Evolutionary conservation across 1,140 invertebrate species (phyloP).

Genomic region (Heliothis virescens): DNA sequence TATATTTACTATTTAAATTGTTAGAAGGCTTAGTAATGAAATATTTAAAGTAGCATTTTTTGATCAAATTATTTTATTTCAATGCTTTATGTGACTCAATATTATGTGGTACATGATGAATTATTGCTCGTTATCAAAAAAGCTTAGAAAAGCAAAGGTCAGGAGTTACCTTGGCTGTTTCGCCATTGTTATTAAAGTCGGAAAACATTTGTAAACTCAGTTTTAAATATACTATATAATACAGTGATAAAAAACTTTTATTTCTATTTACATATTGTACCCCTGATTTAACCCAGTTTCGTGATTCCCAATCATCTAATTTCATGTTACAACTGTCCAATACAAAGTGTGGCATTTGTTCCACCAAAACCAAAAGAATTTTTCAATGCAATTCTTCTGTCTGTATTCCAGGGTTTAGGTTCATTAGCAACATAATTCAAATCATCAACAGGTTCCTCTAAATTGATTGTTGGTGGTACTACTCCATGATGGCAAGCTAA

Average conservation of each 20-base stretch:
- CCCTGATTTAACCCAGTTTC: no score
- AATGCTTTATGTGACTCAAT: slow-evolving; percentile 82
- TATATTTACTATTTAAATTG: slow-evolving; percentile 82
- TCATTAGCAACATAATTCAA: slow-evolving; percentile 91
- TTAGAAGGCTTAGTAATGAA: slow-evolving; percentile 83
- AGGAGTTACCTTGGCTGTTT: slow-evolving; percentile 73
- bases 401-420: slow-evolving; percentile 87
- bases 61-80: slow-evolving; percentile 84
- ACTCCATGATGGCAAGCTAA: slow-evolving; percentile 91
- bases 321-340: slow-evolving; percentile 61
- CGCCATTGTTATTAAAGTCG: slow-evolving; percentile 78
- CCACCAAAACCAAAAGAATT: slow-evolving; percentile 99
- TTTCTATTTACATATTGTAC: slow-evolving; percentile 47
- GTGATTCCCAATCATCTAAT: no score
- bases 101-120: slow-evolving; percentile 79
- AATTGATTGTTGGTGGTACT: slow-evolving; percentile 97
- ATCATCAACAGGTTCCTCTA: slow-evolving; percentile 90
- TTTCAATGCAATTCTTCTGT: slow-evolving; percentile 93
- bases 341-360: slow-evolving; percentile 97
- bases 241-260: slow-evolving; percentile 63
- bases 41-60: slow-evolving; percentile 84
- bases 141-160: slow-evolving; percentile 73
- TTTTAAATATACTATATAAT: slow-evolving; percentile 84
- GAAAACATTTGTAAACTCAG: slow-evolving; percentile 83
- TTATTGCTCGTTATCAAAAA: slow-evolving; percentile 74